These are phyloP conservation scores for Hirudo medicinalis DNA, from an alignment of 1,140 invertebrate genomes.

Conservation along the genomic window DNA sequence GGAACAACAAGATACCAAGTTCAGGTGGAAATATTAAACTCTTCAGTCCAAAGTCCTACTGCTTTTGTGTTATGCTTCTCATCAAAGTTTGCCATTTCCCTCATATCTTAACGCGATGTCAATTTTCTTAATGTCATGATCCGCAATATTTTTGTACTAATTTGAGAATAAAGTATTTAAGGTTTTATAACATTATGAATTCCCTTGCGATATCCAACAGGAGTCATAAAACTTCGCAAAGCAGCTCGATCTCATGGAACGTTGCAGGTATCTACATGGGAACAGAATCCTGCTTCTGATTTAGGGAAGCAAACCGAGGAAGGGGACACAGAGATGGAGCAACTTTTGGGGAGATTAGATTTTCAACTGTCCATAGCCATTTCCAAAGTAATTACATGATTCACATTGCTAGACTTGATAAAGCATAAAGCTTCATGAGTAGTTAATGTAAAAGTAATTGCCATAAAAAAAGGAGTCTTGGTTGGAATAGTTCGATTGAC, in stretches of 20 bases:
- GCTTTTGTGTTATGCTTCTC: background rate
- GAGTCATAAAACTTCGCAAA: background rate
- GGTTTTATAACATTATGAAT: background rate
- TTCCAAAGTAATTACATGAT: background rate
- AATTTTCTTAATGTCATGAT: background rate
- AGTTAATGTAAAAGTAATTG: no score
- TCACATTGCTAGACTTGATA: no score
- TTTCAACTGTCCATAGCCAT: slow-evolving; percentile 1
- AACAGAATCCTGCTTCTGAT: background rate
- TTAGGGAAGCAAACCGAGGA: background rate
- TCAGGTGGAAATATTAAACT: background rate
- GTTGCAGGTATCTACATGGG: slow-evolving; percentile 2
- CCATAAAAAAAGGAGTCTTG: no score
- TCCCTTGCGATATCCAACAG: background rate
- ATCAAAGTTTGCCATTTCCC: background rate
- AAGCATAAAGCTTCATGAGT: no score
- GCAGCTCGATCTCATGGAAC: background rate
- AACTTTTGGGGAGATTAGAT: background rate
- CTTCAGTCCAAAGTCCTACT: background rate
- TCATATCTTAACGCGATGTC: background rate
- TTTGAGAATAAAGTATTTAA: background rate
- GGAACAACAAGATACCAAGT: slow-evolving; percentile 1
- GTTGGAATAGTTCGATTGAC: no score
- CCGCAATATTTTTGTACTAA: background rate
- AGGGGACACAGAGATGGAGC: background rate